These are phyloP conservation scores for Antechinus stuartii DNA, from an alignment of 2,113 vertebrate species.

Conservation along the genomic window DNA sequence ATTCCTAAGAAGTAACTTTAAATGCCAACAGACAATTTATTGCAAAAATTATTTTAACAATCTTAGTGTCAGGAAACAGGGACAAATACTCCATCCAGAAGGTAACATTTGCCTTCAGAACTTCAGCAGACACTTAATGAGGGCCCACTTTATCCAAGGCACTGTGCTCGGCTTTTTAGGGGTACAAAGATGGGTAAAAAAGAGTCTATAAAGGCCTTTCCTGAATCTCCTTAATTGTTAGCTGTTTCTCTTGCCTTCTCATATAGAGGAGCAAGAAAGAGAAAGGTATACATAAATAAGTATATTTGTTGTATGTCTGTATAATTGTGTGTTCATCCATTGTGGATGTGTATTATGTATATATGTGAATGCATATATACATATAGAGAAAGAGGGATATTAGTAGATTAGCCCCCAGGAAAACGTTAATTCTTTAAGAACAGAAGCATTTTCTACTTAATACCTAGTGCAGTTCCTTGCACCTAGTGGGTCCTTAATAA, in stretches of 20 bases:
- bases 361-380: too few relatives aligned
- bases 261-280: background rate
- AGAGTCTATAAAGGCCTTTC: background rate
- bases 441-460: background rate
- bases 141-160: background rate
- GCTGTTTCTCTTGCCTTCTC: background rate
- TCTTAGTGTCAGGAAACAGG: constrained; percentile 49
- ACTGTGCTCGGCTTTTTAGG: background rate
- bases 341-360: background rate
- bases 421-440: background rate
- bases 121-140: background rate
- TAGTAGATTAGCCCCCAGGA: background rate
- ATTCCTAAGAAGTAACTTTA: background rate
- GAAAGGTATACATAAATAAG: too few relatives aligned
- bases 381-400: background rate
- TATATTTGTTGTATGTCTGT: too few relatives aligned
- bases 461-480: background rate
- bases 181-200: background rate
- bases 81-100: constrained; percentile 28
- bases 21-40: constrained; percentile 33
- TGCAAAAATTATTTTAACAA: constrained; percentile 50
- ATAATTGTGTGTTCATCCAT: too few relatives aligned
- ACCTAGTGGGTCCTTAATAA: background rate
- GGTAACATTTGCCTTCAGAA: constrained; percentile 41
- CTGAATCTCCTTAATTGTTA: background rate